Percentiles rank a stretch among this genome's conserved stretches.
Evolutionary conservation across 1,140 invertebrate species (phyloP).

Genomic region (Mizuhopecten yessoensis): DNA sequence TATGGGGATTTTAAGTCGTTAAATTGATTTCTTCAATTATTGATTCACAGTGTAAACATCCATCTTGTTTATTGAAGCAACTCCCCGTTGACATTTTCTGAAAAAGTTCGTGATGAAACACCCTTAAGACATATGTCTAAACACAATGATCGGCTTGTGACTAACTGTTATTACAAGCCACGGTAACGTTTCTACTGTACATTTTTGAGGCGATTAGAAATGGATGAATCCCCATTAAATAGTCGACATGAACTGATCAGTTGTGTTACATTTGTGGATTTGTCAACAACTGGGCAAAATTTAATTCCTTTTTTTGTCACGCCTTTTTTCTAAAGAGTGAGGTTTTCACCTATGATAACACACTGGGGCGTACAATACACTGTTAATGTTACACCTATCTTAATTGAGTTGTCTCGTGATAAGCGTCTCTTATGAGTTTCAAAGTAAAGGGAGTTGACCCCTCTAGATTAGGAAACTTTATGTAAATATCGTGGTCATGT

Average conservation of each 20-base stretch:
- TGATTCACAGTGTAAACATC: not conserved
- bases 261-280: not conserved
- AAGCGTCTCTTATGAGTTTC: not conserved
- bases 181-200: too few species aligned
- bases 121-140: not conserved
- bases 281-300: not conserved
- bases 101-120: not conserved
- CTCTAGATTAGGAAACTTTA: not conserved
- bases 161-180: too few species aligned
- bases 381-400: not conserved
- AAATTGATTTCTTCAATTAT: not conserved
- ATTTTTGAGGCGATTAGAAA: too few species aligned
- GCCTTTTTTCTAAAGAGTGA: not conserved
- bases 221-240: not conserved
- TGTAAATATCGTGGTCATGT: not conserved
- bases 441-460: not conserved
- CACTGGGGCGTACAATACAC: too few species aligned
- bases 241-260: not conserved
- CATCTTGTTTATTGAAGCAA: not conserved
- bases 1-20: not conserved
- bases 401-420: not conserved
- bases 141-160: not conserved
- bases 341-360: too few species aligned
- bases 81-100: not conserved
- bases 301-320: not conserved